phyloP scores from a whole-genome alignment of 2,888 invertebrate species.

The Lepidonotus clava region DNA sequence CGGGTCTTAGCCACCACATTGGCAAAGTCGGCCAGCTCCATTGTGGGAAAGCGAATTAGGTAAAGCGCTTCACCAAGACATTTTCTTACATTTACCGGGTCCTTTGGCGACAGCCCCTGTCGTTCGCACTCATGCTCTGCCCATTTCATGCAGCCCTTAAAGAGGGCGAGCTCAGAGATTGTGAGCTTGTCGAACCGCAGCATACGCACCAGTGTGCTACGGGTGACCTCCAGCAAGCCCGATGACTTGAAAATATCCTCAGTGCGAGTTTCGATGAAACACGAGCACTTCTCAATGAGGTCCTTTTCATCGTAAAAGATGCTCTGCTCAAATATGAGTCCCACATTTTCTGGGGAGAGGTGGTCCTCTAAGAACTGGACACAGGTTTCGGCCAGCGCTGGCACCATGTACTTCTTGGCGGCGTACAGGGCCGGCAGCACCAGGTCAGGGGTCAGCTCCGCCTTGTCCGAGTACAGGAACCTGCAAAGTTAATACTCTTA shows the following conservation, averaged over 20 bases:
- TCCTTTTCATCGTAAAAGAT: slow-evolving; percentile 76
- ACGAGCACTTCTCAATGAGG: slow-evolving; percentile 86
- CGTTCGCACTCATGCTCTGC: slow-evolving; percentile 69
- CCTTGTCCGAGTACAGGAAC: slow-evolving; percentile 85
- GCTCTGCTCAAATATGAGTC: slow-evolving; percentile 68
- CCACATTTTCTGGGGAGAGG: slow-evolving; percentile 85
- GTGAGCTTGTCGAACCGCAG: slow-evolving; percentile 86
- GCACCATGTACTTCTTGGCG: slow-evolving; percentile 88
- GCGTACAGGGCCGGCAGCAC: slow-evolving; percentile 87
- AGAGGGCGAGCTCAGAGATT: slow-evolving; percentile 81
- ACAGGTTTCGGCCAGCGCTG: slow-evolving; percentile 86
- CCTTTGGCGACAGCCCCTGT: slow-evolving; percentile 63
- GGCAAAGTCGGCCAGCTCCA: slow-evolving; percentile 64
- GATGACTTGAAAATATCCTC: slow-evolving; percentile 83
- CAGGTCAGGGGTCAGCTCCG: slow-evolving; percentile 83
- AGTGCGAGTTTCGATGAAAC: slow-evolving; percentile 84
- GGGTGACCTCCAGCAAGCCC: slow-evolving; percentile 85
- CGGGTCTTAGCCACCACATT: slow-evolving; percentile 57
- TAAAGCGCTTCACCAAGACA: slow-evolving; percentile 69
- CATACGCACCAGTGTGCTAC: slow-evolving; percentile 85
- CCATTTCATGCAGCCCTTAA: slow-evolving; percentile 68
- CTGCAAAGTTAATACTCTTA: too few species aligned
- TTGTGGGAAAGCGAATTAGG: slow-evolving; percentile 70
- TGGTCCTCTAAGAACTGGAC: slow-evolving; percentile 85
- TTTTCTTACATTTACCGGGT: slow-evolving; percentile 66